phyloP scores from a whole-genome alignment of 2,888 invertebrate species.

The Dryocosmus kuriphilus region DNA sequence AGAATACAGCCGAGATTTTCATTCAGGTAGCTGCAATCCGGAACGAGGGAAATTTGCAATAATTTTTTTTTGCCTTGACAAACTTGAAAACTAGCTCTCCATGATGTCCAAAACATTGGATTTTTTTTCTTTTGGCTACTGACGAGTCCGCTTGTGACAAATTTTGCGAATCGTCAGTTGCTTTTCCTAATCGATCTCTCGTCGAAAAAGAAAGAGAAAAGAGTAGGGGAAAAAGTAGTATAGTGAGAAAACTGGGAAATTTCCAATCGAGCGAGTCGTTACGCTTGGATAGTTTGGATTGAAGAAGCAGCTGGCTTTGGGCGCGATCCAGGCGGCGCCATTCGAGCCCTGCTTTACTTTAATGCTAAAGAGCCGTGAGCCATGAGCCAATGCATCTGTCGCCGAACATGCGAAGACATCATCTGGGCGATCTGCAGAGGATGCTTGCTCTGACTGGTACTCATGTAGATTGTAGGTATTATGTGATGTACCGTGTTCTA shows the following conservation, averaged over 20 bases:
- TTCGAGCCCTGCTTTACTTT: constrained; percentile 16
- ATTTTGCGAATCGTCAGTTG: constrained; percentile 10
- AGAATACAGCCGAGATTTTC: background rate
- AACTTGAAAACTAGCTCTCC: background rate
- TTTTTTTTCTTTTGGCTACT: background rate
- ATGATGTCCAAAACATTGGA: constrained; percentile 19
- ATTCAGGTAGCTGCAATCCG: background rate
- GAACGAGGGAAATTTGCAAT: background rate
- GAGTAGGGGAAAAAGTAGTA: background rate
- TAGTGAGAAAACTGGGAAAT: constrained; percentile 17
- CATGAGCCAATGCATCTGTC: constrained; percentile 66
- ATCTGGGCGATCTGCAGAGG: constrained; percentile 66
- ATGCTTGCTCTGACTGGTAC: constrained; percentile 47
- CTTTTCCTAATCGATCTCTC: background rate
- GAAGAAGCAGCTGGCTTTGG: constrained; percentile 19
- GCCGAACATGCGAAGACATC: constrained; percentile 63
- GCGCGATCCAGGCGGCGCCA: constrained; percentile 25
- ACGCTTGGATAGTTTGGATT: constrained; percentile 11
- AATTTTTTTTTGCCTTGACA: background rate
- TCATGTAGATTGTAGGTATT: constrained; percentile 1
- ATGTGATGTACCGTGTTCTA: background rate
- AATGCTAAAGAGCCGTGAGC: background rate
- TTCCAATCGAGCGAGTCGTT: constrained; percentile 27
- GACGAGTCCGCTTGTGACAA: constrained; percentile 15
- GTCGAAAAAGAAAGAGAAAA: background rate